phyloP scores from a whole-genome alignment of 2,797 vertebrate species.

The Bradypodion pumilum region DNA sequence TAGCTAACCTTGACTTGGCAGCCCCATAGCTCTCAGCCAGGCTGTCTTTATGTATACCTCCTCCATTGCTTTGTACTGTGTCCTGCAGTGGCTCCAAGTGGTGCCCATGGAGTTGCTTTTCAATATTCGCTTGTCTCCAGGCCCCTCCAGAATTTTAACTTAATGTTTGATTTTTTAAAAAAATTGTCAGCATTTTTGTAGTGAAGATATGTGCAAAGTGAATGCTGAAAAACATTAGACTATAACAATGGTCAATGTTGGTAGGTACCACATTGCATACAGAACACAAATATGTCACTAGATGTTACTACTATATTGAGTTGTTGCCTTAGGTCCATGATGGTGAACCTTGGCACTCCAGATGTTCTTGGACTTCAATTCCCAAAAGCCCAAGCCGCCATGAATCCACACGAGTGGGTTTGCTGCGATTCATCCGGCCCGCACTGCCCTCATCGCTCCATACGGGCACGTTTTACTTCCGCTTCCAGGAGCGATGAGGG shows the following conservation, averaged over 20 bases:
- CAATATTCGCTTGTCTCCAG: too few species aligned
- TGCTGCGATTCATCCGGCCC: too few species aligned
- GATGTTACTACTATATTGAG: conserved; percentile 54
- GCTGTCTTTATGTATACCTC: not conserved
- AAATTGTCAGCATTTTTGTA: not conserved
- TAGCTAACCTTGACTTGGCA: not conserved
- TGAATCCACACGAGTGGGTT: too few species aligned
- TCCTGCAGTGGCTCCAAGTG: not conserved
- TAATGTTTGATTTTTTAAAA: not conserved
- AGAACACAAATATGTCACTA: conserved; percentile 52
- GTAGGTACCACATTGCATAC: conserved; percentile 15
- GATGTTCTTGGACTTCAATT: too few species aligned
- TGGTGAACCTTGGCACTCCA: too few species aligned
- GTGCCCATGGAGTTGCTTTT: not conserved
- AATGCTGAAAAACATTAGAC: not conserved
- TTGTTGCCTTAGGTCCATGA: not conserved
- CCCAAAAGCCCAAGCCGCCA: too few species aligned
- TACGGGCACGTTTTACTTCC: too few species aligned
- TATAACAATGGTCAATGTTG: not conserved
- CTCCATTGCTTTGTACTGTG: not conserved
- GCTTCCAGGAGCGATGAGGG: too few species aligned
- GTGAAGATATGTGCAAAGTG: not conserved
- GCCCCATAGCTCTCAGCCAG: not conserved
- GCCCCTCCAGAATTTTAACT: not conserved
- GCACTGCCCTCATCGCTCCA: too few species aligned